Evolutionary conservation across 1,140 invertebrate genomes (phyloP).

Genomic region (Drosophila jambulina): DNA sequence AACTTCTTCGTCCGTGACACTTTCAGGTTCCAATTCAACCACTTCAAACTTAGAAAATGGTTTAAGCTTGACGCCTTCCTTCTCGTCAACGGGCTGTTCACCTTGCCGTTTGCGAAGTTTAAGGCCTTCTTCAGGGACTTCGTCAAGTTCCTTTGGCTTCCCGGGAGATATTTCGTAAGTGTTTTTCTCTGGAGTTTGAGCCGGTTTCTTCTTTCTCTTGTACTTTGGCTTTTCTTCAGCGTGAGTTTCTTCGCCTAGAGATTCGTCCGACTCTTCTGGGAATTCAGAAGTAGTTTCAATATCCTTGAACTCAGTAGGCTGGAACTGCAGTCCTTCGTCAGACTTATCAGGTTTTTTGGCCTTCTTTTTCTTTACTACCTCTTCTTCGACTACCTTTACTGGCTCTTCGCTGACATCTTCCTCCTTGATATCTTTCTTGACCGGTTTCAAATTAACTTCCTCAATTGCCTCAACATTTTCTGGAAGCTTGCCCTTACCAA

Average conservation of each 20-base stretch:
- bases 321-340: constrained; percentile 39
- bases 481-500: constrained; percentile 74
- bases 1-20: constrained; percentile 5
- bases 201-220: constrained; percentile 52
- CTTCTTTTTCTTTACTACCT: constrained; percentile 42
- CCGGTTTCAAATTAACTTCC: constrained; percentile 86
- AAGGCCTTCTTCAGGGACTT: constrained; percentile 14
- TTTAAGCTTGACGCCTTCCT: constrained; percentile 36
- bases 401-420: constrained; percentile 71
- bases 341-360: constrained; percentile 42
- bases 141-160: constrained; percentile 33
- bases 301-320: constrained; percentile 37
- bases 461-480: constrained; percentile 81
- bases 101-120: constrained; percentile 40
- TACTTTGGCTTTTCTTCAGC: constrained; percentile 40
- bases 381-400: constrained; percentile 64
- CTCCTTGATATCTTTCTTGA: constrained; percentile 71
- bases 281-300: constrained; percentile 15
- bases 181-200: constrained; percentile 24
- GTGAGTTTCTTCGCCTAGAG: constrained; percentile 31
- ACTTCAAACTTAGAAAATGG: constrained; percentile 57
- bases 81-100: constrained; percentile 9
- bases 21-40: constrained; percentile 57
- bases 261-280: constrained; percentile 22
- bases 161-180: constrained; percentile 44